These are phyloP conservation scores for Nomada lathburiana DNA, from an alignment of 2,888 invertebrate genomes.

Conservation along the genomic window DNA sequence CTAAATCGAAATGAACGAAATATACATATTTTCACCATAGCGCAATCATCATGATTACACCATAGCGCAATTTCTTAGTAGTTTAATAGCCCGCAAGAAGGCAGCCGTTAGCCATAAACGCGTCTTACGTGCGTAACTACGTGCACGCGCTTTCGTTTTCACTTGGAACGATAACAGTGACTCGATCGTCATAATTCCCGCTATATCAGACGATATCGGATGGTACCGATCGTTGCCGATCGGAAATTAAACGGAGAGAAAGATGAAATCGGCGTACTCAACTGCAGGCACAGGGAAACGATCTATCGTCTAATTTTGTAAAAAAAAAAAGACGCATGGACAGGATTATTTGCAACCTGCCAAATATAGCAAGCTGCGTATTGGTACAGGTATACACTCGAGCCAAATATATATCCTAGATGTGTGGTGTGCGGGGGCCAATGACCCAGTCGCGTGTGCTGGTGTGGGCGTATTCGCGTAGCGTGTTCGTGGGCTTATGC, in stretches of 20 bases:
- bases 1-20: no score
- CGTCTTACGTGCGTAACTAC: no score
- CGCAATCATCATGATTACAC: no score
- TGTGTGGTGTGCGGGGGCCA: constrained; percentile 70
- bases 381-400: constrained; percentile 60
- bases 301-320: background rate
- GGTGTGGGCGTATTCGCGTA: constrained; percentile 75
- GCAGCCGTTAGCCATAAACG: no score
- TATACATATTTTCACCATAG: no score
- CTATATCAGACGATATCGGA: no score
- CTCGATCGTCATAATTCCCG: background rate
- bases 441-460: constrained; percentile 68
- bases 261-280: background rate
- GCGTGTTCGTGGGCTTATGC: constrained; percentile 63
- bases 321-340: background rate
- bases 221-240: background rate
- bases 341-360: constrained; percentile 48
- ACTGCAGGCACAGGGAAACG: background rate
- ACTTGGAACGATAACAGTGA: background rate
- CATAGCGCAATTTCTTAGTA: no score
- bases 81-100: no score
- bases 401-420: constrained; percentile 60
- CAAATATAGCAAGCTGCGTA: constrained; percentile 54
- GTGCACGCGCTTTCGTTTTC: constrained; percentile 1
- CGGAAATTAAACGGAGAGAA: background rate